A percentile compares a stretch with the other conserved stretches of the same genome.
Conservation (phyloP, 2,888 invertebrate species). For the Cataglyphis albicans region DNA sequence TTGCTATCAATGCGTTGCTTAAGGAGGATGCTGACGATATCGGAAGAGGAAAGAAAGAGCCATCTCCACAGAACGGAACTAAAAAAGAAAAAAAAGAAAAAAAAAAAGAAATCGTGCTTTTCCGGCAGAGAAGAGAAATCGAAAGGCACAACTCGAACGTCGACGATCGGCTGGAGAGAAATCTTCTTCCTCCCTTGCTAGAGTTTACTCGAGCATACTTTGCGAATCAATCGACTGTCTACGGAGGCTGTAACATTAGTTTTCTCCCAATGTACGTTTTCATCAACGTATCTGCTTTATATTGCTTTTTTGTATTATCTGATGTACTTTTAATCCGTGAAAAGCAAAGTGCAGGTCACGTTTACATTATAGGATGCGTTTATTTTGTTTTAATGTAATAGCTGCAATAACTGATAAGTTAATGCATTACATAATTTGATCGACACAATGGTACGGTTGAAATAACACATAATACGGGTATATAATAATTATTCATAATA, state of each 20-base stretch:
- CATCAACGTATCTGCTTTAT: not conserved
- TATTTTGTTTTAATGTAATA: not conserved
- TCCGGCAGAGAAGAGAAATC: conserved; percentile 49
- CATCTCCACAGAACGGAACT: conserved; percentile 12
- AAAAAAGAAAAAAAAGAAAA: not conserved
- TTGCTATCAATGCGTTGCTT: conserved; percentile 36
- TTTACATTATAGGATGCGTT: not conserved
- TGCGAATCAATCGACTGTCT: conserved; percentile 63
- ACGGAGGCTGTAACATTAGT: conserved; percentile 23
- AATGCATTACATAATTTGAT: conserved; percentile 1
- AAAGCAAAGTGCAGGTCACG: not conserved
- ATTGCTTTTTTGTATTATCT: not conserved
- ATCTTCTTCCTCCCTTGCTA: conserved; percentile 45
- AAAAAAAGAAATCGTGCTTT: conserved; percentile 25
- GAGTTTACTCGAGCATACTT: conserved; percentile 44
- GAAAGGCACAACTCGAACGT: conserved; percentile 59
- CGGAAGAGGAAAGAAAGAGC: conserved; percentile 2
- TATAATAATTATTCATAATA: conserved; percentile 33
- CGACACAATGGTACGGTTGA: not conserved
- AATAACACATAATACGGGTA: not conserved
- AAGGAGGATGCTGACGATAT: not conserved
- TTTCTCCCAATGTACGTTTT: conserved; percentile 26
- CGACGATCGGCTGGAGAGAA: conserved; percentile 62
- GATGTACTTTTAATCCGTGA: not conserved
- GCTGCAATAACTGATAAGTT: not conserved